phyloP scores from a whole-genome alignment of 2,113 vertebrate species.

The Xenopus tropicalis region DNA sequence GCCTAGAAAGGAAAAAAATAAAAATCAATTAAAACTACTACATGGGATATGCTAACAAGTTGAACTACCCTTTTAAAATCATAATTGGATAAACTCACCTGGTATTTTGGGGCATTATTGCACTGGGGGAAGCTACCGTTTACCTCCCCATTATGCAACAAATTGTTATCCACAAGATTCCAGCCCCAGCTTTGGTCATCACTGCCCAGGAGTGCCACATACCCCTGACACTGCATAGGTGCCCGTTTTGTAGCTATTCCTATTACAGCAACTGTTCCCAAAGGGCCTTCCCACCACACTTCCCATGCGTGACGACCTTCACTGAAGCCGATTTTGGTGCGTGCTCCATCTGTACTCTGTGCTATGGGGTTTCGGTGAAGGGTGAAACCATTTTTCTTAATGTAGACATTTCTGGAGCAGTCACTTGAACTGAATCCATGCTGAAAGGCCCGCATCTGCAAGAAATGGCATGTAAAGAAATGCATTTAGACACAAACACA shows the following conservation, averaged over 20 bases:
- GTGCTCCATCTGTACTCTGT: slow-evolving; percentile 95
- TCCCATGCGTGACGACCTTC: slow-evolving; percentile 98
- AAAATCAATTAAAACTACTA: too few relatives aligned
- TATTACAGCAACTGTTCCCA: slow-evolving; percentile 95
- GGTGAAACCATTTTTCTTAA: slow-evolving; percentile 98
- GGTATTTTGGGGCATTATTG: slow-evolving; percentile 97
- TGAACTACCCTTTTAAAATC: too few relatives aligned
- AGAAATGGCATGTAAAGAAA: neutral
- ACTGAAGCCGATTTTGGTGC: slow-evolving; percentile 93
- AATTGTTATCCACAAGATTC: slow-evolving; percentile 98
- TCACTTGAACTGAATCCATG: slow-evolving; percentile 94
- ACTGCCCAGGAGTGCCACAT: slow-evolving; percentile 91
- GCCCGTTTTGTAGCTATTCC: slow-evolving; percentile 95
- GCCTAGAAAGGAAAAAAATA: too few relatives aligned
- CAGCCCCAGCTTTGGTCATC: slow-evolving; percentile 99
- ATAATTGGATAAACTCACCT: slow-evolving; percentile 66
- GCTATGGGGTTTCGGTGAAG: slow-evolving; percentile 97
- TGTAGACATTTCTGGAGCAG: slow-evolving; percentile 96
- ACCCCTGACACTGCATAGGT: slow-evolving; percentile 95
- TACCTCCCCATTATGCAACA: slow-evolving; percentile 95
- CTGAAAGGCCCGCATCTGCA: slow-evolving; percentile 86
- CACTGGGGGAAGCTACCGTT: slow-evolving; percentile 97
- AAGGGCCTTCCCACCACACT: slow-evolving; percentile 98
- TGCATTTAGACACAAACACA: too few relatives aligned
- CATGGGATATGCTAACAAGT: too few relatives aligned